These are phyloP conservation scores for Eupithecia subumbrata DNA, from an alignment of 2,888 invertebrate species.

Conservation along the genomic window DNA sequence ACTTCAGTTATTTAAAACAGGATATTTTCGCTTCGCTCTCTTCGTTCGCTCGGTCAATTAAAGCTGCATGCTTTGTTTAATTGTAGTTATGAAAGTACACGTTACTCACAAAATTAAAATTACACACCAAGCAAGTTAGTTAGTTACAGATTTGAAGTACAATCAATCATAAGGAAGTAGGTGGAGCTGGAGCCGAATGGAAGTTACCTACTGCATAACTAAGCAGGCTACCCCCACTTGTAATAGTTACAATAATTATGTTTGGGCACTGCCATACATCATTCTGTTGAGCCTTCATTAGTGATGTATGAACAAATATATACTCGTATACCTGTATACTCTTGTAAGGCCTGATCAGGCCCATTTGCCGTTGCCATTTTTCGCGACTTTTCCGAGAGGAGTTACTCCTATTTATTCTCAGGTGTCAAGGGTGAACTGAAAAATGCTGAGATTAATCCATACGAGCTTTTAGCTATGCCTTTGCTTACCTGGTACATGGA, in stretches of 20 bases:
- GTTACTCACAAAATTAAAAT: neutral
- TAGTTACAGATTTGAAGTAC: constrained; percentile 16
- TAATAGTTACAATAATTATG: constrained; percentile 36
- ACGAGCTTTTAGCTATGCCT: neutral
- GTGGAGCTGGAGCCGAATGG: constrained; percentile 33
- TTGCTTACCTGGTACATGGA: neutral
- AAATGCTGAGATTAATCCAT: constrained; percentile 3
- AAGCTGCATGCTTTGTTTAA: neutral
- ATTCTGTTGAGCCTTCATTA: constrained; percentile 39
- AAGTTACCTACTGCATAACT: constrained; percentile 18
- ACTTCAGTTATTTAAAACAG: too few relatives aligned
- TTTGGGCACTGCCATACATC: constrained; percentile 37
- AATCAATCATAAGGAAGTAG: constrained; percentile 39
- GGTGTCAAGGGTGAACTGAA: constrained; percentile 11
- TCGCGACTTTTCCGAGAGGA: too few relatives aligned
- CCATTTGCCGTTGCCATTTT: too few relatives aligned
- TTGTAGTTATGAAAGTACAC: neutral
- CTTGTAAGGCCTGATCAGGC: too few relatives aligned
- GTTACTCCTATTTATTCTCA: too few relatives aligned
- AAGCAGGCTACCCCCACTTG: constrained; percentile 26
- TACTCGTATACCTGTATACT: too few relatives aligned
- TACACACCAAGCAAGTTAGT: neutral
- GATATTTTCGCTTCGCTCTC: too few relatives aligned
- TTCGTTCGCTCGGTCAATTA: too few relatives aligned
- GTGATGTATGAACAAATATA: constrained; percentile 27